phyloP scores from a whole-genome alignment of 2,888 invertebrate genomes.

The Acronicta psi region DNA sequence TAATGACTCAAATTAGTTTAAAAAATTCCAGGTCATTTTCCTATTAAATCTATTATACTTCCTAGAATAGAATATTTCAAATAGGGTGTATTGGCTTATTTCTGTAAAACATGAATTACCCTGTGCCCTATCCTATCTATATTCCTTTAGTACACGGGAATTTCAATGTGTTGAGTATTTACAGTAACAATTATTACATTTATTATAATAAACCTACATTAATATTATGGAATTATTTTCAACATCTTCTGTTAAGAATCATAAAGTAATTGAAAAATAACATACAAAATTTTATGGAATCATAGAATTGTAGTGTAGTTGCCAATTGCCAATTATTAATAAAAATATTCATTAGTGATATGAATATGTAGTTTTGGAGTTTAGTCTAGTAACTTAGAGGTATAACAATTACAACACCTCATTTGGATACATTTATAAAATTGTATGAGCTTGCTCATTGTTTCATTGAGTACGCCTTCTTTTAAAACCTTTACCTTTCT shows the following conservation, averaged over 20 bases:
- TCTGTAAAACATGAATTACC: constrained; percentile 40
- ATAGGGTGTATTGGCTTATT: background rate
- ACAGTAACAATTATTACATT: constrained; percentile 34
- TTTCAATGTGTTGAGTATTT: constrained; percentile 35
- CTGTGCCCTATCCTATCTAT: constrained; percentile 49
- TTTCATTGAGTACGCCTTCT: constrained; percentile 82
- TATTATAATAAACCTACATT: constrained; percentile 1
- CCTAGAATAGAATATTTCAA: constrained; percentile 1
- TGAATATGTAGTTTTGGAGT: constrained; percentile 5
- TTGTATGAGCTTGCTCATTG: background rate
- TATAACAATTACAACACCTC: constrained; percentile 13
- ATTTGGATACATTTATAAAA: constrained; percentile 13
- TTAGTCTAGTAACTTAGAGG: constrained; percentile 19
- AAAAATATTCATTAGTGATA: background rate
- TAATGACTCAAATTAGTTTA: background rate
- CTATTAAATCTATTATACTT: background rate
- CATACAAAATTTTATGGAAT: constrained; percentile 13
- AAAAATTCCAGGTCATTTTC: background rate
- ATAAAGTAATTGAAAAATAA: constrained; percentile 22
- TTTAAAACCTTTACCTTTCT: constrained; percentile 87
- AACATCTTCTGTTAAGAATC: constrained; percentile 27
- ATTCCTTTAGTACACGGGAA: constrained; percentile 21
- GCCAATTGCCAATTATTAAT: constrained; percentile 27
- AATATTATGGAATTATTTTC: constrained; percentile 2
- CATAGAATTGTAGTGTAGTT: constrained; percentile 41